Percentiles rank a stretch among this genome's conserved stretches.
Conservation (phyloP, 2,797 vertebrate genomes). For the Vipera latastei region DNA sequence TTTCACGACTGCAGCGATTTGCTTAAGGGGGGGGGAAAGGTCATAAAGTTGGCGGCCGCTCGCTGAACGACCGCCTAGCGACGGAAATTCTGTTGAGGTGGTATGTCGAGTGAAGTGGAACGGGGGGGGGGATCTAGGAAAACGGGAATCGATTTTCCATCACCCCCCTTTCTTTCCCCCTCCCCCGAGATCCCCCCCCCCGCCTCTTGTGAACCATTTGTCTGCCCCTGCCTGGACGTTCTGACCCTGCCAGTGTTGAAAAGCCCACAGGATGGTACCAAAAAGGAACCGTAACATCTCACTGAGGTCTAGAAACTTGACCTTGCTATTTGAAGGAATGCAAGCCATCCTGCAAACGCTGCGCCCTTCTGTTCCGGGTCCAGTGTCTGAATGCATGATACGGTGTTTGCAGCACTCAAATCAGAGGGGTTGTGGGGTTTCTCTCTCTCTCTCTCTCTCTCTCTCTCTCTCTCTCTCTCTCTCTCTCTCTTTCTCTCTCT, state of each 20-base stretch:
- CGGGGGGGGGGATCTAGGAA: background rate
- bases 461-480: too few relatives aligned
- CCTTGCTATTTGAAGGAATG: background rate
- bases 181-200: background rate
- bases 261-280: background rate
- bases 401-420: background rate
- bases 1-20: background rate
- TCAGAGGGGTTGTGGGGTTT: too few relatives aligned
- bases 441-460: too few relatives aligned
- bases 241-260: background rate
- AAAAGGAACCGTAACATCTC: background rate
- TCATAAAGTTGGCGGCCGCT: rapidly evolving
- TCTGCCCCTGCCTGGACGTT: background rate
- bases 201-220: background rate
- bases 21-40: background rate
- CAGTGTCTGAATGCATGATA: background rate
- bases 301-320: background rate
- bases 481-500: too few relatives aligned
- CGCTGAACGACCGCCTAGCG: background rate
- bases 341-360: background rate
- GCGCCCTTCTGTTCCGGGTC: background rate
- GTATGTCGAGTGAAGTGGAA: background rate
- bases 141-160: background rate
- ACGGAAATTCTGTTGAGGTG: background rate
- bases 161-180: background rate